Evolutionary conservation across 2,888 invertebrate species (phyloP).

Genomic region (Trissoscelio sp.): DNA sequence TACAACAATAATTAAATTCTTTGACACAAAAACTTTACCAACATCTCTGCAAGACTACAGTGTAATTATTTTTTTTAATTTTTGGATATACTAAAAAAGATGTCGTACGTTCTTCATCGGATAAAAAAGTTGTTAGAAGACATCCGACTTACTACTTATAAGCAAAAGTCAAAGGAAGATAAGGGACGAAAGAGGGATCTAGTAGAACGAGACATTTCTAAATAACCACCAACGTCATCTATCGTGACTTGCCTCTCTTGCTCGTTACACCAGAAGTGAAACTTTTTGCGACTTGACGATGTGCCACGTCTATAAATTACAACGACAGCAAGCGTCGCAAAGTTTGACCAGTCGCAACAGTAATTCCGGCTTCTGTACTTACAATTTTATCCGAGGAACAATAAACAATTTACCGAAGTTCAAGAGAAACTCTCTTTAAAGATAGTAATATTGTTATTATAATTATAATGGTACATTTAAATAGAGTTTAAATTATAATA

Average conservation of each 20-base stretch:
- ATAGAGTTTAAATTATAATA: no score
- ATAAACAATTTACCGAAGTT: conserved; percentile 42
- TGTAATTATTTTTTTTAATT: not conserved
- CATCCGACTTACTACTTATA: conserved; percentile 16
- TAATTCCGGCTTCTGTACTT: conserved; percentile 25
- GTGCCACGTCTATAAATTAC: conserved; percentile 57
- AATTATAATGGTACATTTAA: not conserved
- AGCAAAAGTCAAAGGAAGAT: conserved; percentile 34
- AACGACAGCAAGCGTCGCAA: conserved; percentile 24
- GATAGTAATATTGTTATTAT: conserved; percentile 12
- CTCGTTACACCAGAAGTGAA: conserved; percentile 52
- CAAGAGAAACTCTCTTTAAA: conserved; percentile 10
- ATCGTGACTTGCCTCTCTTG: conserved; percentile 46
- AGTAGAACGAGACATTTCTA: conserved; percentile 38
- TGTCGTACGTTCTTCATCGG: not conserved
- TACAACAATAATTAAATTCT: no score
- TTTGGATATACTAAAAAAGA: not conserved
- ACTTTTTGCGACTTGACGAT: conserved; percentile 55
- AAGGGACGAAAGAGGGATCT: conserved; percentile 31
- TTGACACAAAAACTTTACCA: not conserved
- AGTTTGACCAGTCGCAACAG: conserved; percentile 45
- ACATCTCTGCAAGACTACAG: not conserved
- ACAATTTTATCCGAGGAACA: conserved; percentile 27
- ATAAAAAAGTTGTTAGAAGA: conserved; percentile 2
- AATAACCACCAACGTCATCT: conserved; percentile 59